phyloP scores from a whole-genome alignment of 2,113 vertebrate genomes.

The Terrapene triunguis region DNA sequence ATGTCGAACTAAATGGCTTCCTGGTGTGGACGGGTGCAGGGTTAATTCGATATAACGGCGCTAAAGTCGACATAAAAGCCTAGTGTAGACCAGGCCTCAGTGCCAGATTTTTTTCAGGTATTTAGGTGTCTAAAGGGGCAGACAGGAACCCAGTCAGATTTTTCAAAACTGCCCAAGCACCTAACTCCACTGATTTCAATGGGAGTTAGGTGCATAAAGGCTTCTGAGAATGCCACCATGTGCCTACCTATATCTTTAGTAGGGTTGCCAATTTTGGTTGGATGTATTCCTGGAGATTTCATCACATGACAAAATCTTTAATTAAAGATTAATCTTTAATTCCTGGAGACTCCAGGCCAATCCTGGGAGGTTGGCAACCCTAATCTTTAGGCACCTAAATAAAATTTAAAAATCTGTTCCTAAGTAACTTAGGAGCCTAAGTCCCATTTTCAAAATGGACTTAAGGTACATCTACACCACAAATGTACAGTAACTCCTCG shows the following conservation, averaged over 20 bases:
- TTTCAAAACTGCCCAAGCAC: not conserved
- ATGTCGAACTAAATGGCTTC: too few relatives aligned
- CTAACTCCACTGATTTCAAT: not conserved
- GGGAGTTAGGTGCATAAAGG: not conserved
- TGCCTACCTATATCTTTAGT: not conserved
- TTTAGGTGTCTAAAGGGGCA: not conserved
- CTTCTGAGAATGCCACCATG: not conserved
- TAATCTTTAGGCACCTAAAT: not conserved
- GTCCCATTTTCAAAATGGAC: not conserved
- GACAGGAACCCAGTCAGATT: not conserved
- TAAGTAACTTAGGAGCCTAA: not conserved
- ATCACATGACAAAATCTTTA: too few relatives aligned
- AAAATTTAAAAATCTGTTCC: not conserved
- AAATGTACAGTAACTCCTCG: not conserved
- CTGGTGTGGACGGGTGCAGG: too few relatives aligned
- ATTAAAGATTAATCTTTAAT: too few relatives aligned
- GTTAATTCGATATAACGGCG: too few relatives aligned
- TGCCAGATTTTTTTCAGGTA: not conserved
- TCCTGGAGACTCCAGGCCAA: too few relatives aligned
- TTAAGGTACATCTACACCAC: not conserved
- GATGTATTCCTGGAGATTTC: too few relatives aligned
- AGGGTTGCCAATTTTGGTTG: too few relatives aligned
- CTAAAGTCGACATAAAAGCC: too few relatives aligned
- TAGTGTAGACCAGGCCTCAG: too few relatives aligned
- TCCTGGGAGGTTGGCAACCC: too few relatives aligned